A percentile compares a stretch with the other conserved stretches of the same genome.
Conservation (phyloP, 2,113 vertebrate genomes). For the Aramus guarauna region DNA sequence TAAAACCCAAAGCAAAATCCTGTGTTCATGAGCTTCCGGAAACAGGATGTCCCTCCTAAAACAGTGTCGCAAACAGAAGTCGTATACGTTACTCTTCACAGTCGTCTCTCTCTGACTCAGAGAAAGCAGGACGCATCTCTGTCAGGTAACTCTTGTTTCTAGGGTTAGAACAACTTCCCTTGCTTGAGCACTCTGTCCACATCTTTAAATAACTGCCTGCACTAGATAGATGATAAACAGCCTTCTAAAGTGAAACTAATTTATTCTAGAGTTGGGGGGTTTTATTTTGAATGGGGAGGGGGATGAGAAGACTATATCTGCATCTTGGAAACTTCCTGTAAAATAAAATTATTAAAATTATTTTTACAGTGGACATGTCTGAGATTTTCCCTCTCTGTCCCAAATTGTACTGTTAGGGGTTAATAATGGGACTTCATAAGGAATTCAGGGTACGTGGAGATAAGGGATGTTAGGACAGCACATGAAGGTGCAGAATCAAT, state of each 20-base stretch:
- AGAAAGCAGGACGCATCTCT: background rate
- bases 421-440: background rate
- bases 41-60: background rate
- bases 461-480: background rate
- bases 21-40: background rate
- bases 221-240: background rate
- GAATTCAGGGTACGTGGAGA: fast-evolving
- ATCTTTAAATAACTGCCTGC: background rate
- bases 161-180: background rate
- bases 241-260: background rate
- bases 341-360: background rate
- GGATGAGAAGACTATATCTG: background rate
- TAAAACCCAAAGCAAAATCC: background rate
- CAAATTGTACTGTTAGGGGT: background rate
- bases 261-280: fast-evolving
- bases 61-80: background rate
- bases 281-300: background rate
- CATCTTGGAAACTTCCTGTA: background rate
- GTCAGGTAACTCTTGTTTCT: background rate
- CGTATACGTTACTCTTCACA: background rate
- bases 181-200: background rate
- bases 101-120: background rate
- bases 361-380: background rate
- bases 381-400: background rate
- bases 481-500: background rate